A percentile compares a stretch with the other conserved stretches of the same genome.
These are phyloP conservation scores for Boleophthalmus pectinirostris DNA, from an alignment of 2,113 vertebrate genomes.

Conservation along the genomic window DNA sequence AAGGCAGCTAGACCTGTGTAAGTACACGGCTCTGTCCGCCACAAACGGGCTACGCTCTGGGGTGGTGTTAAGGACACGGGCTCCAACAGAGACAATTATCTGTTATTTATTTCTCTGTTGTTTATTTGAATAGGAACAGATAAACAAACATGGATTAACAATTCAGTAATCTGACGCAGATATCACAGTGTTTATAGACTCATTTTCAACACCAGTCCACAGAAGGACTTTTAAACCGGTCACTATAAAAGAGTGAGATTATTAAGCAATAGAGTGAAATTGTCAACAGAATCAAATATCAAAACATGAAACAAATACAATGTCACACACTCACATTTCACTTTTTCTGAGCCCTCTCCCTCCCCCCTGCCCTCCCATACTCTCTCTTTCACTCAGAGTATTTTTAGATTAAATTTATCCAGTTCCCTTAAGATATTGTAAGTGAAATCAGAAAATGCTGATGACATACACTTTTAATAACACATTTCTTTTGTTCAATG, in stretches of 20 bases:
- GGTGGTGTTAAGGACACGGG: slow-evolving; percentile 54
- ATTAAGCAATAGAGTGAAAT: too few relatives aligned
- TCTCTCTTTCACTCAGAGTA: neutral
- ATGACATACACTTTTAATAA: neutral
- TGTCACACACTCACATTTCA: too few relatives aligned
- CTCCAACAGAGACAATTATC: slow-evolving; percentile 23
- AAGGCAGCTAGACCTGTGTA: slow-evolving; percentile 67
- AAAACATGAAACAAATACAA: too few relatives aligned
- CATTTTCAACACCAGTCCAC: too few relatives aligned
- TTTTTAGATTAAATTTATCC: neutral
- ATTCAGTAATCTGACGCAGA: too few relatives aligned
- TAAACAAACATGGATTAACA: too few relatives aligned
- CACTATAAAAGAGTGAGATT: too few relatives aligned
- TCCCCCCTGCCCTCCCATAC: too few relatives aligned
- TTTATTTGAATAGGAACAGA: neutral
- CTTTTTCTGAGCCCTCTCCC: too few relatives aligned
- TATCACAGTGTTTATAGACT: too few relatives aligned
- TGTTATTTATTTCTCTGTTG: neutral
- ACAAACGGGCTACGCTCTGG: slow-evolving; percentile 39
- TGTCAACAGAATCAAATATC: too few relatives aligned
- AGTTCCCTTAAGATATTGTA: neutral
- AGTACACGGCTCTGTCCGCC: slow-evolving; percentile 62
- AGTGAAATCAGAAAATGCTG: neutral
- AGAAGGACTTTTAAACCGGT: too few relatives aligned
- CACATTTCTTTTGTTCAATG: neutral